A percentile compares a stretch with the other conserved stretches of the same genome.
Evolutionary conservation across 2,888 invertebrate species (phyloP).

Genomic region (Phrixothrix hirtus): DNA sequence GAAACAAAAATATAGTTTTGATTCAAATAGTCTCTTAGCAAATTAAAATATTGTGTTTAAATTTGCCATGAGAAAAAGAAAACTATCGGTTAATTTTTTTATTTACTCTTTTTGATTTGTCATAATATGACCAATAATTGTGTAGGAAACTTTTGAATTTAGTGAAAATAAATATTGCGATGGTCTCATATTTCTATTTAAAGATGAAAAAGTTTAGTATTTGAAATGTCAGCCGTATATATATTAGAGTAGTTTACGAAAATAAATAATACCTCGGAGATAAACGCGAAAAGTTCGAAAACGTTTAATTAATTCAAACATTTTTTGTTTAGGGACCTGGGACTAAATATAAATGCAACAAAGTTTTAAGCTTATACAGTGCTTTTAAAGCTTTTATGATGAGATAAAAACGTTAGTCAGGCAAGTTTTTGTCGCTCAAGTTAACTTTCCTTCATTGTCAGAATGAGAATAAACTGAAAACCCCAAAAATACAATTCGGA

Average conservation of each 20-base stretch:
- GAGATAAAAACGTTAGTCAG: constrained; percentile 16
- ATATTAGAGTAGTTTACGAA: constrained; percentile 27
- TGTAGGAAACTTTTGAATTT: too few relatives aligned
- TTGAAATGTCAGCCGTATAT: constrained; percentile 12
- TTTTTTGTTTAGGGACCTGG: constrained; percentile 18
- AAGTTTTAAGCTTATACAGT: constrained; percentile 21
- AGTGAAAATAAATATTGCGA: too few relatives aligned
- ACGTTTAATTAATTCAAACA: constrained; percentile 27
- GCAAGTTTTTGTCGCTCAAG: not conserved
- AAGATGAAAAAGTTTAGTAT: too few relatives aligned
- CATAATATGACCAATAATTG: too few relatives aligned
- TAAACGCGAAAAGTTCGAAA: constrained; percentile 24
- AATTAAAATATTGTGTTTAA: too few relatives aligned
- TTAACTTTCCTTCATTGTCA: not conserved
- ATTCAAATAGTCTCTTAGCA: too few relatives aligned
- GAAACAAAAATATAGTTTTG: too few relatives aligned
- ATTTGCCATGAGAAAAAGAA: constrained; percentile 28
- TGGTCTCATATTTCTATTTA: too few relatives aligned
- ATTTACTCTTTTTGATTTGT: not conserved
- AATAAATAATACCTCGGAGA: constrained; percentile 37
- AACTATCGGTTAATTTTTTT: not conserved
- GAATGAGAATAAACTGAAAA: constrained; percentile 1
- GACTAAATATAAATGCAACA: constrained; percentile 19
- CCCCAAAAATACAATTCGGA: not conserved
- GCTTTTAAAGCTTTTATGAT: constrained; percentile 21